Percentiles rank a stretch among this genome's conserved stretches.
Evolutionary conservation across 2,888 invertebrate genomes (phyloP).

Genomic region (Melipona beecheii): DNA sequence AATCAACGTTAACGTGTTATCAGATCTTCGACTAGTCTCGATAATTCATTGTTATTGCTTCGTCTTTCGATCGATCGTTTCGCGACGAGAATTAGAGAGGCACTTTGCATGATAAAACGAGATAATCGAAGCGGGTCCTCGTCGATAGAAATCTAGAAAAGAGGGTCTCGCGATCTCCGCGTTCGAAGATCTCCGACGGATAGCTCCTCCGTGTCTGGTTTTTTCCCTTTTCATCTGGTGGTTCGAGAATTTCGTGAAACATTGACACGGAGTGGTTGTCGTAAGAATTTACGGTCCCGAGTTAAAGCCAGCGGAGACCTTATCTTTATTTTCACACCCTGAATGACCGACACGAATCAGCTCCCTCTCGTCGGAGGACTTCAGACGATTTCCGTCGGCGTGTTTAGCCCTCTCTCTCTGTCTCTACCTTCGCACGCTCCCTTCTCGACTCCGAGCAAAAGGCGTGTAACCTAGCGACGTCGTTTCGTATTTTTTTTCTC

Average conservation of each 20-base stretch:
- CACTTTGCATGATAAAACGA: conserved; percentile 48
- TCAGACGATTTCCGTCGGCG: conserved; percentile 65
- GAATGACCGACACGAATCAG: conserved; percentile 72
- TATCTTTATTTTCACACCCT: conserved; percentile 73
- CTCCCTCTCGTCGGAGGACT: conserved; percentile 61
- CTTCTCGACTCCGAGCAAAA: conserved; percentile 26
- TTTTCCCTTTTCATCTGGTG: conserved; percentile 45
- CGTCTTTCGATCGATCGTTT: neutral
- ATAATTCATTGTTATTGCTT: neutral
- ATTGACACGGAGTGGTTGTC: conserved; percentile 66
- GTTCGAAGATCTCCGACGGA: conserved; percentile 37
- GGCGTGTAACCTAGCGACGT: conserved; percentile 43
- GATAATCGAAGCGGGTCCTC: conserved; percentile 46
- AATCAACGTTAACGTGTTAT: too few species aligned
- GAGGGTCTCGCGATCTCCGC: conserved; percentile 17
- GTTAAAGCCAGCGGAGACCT: conserved; percentile 47
- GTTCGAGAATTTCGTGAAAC: conserved; percentile 68
- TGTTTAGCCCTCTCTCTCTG: neutral
- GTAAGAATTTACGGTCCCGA: conserved; percentile 70
- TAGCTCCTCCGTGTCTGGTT: conserved; percentile 39
- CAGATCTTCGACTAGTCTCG: too few species aligned
- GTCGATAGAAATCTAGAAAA: conserved; percentile 46
- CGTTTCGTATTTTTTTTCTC: conserved; percentile 28
- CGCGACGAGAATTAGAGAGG: conserved; percentile 23
- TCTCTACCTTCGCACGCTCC: conserved; percentile 30